Percentiles rank a stretch among this genome's conserved stretches.
Conservation (phyloP, 1,140 invertebrate genomes). For the Batillaria attramentaria region DNA sequence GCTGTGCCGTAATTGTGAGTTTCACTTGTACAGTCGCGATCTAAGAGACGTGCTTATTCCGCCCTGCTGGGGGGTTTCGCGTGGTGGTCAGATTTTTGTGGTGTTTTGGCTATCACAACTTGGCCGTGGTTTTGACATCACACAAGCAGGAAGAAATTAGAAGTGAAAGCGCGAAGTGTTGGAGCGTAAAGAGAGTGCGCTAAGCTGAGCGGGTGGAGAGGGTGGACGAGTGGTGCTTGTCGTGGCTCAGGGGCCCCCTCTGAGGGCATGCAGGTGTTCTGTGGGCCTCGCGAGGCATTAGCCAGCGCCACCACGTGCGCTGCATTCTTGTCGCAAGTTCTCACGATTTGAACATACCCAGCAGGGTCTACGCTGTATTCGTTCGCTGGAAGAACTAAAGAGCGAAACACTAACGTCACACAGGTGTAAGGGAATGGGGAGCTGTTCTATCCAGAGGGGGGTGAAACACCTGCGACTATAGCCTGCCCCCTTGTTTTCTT, state of each 20-base stretch:
- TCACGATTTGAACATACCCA: not conserved
- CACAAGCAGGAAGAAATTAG: slow-evolving; percentile 11
- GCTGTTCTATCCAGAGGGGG: not conserved
- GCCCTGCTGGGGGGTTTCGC: too few relatives aligned
- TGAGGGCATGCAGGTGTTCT: slow-evolving; percentile 9
- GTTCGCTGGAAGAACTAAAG: too few relatives aligned
- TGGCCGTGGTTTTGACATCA: not conserved
- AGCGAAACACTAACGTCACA: too few relatives aligned
- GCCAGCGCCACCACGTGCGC: not conserved
- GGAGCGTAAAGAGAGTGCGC: slow-evolving; percentile 12
- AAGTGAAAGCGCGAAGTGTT: slow-evolving; percentile 9
- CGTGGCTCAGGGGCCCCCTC: not conserved
- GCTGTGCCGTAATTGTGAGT: too few relatives aligned
- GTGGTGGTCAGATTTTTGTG: too few relatives aligned
- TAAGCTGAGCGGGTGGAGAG: not conserved
- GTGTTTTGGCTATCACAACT: not conserved
- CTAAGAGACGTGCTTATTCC: too few relatives aligned
- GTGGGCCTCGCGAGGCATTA: not conserved
- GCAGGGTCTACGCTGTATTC: too few relatives aligned
- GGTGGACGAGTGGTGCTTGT: not conserved
- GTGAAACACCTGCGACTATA: not conserved
- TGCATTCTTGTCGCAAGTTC: not conserved
- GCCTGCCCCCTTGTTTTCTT: not conserved
- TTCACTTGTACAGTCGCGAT: too few relatives aligned
- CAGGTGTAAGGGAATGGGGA: not conserved